Percentiles rank a stretch among this genome's conserved stretches.
These are phyloP conservation scores for Melanchra persicariae DNA, from an alignment of 2,888 invertebrate species.

Conservation along the genomic window DNA sequence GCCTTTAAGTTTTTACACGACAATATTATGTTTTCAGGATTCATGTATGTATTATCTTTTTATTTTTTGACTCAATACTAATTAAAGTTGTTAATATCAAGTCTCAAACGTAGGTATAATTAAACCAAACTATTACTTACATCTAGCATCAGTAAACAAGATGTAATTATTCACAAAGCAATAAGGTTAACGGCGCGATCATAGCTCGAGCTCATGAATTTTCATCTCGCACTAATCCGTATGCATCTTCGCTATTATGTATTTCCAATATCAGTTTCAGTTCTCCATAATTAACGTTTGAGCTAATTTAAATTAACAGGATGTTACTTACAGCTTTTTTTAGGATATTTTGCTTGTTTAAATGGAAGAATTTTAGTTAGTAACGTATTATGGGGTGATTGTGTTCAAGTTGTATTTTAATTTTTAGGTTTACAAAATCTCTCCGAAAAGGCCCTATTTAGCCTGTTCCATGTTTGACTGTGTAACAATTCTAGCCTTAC, in stretches of 20 bases:
- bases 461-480: too few relatives aligned
- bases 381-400: background rate
- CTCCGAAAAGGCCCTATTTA: too few relatives aligned
- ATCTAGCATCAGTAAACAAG: slow-evolving; percentile 43
- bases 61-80: too few relatives aligned
- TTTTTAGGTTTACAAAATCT: too few relatives aligned
- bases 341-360: background rate
- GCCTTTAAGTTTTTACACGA: too few relatives aligned
- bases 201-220: slow-evolving; percentile 70
- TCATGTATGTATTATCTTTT: too few relatives aligned
- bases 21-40: too few relatives aligned
- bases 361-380: background rate
- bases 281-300: slow-evolving; percentile 28
- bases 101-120: background rate
- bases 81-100: too few relatives aligned
- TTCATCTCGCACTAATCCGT: slow-evolving; percentile 60
- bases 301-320: slow-evolving; percentile 32
- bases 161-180: slow-evolving; percentile 63
- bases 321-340: background rate
- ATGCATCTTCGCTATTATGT: slow-evolving; percentile 49
- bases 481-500: too few relatives aligned
- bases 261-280: slow-evolving; percentile 49
- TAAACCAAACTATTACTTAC: slow-evolving; percentile 8
- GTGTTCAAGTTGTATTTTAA: background rate
- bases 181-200: slow-evolving; percentile 60